These are phyloP conservation scores for Neoseiulus cucumeris DNA, from an alignment of 1,140 invertebrate species.

Conservation along the genomic window DNA sequence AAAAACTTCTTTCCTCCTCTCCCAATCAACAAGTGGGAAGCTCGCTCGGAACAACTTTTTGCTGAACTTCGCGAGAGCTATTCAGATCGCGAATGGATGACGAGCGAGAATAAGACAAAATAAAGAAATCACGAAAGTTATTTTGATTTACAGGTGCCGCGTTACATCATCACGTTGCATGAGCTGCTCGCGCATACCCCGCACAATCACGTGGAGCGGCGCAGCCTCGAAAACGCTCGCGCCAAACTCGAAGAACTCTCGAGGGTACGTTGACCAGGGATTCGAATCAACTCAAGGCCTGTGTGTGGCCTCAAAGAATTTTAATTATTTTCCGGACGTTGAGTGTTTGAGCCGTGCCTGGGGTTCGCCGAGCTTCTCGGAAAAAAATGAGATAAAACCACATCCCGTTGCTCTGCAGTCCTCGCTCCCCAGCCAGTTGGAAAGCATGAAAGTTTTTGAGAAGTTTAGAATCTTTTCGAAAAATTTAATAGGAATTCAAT, in stretches of 20 bases:
- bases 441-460: no score
- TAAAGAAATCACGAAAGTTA: not conserved
- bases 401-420: no score
- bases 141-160: slow-evolving; percentile 44
- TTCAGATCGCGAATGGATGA: not conserved
- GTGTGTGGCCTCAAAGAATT: not conserved
- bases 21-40: not conserved
- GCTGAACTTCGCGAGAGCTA: no score
- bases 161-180: slow-evolving; percentile 77
- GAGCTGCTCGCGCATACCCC: slow-evolving; percentile 77
- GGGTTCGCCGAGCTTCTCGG: no score
- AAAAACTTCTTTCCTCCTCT: no score
- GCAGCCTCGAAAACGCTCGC: slow-evolving; percentile 64
- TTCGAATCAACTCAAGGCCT: not conserved
- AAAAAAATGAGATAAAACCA: no score
- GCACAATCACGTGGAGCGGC: slow-evolving; percentile 79
- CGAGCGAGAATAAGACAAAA: not conserved
- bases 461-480: no score
- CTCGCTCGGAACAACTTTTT: not conserved
- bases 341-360: no score
- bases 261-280: slow-evolving; percentile 28
- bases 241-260: slow-evolving; percentile 74
- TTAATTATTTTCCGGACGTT: not conserved
- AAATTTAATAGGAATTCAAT: no score
- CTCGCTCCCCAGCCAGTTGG: no score